Conservation (phyloP, 1,140 invertebrate genomes). For the Oncopodura yosiiana region DNA sequence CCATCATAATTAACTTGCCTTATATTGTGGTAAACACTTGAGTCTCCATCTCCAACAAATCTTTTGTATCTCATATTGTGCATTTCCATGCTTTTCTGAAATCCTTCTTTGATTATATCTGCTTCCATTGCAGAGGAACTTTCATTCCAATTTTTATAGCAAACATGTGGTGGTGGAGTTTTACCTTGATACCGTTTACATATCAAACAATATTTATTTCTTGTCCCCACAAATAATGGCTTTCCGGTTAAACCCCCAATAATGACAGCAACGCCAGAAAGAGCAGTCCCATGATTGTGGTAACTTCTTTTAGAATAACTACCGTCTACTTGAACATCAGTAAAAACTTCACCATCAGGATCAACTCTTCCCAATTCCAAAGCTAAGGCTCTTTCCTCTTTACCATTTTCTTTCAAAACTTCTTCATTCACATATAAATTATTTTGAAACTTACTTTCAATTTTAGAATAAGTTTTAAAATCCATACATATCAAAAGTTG, state of each 20-base stretch:
- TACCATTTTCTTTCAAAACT: constrained; percentile 3
- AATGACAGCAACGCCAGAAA: constrained; percentile 36
- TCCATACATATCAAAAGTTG: background rate
- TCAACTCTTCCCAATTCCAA: constrained; percentile 20
- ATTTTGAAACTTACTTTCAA: background rate
- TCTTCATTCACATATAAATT: background rate
- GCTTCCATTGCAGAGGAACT: constrained; percentile 37
- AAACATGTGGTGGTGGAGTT: constrained; percentile 27
- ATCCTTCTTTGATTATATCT: constrained; percentile 36
- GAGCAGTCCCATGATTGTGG: constrained; percentile 11
- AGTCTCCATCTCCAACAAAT: constrained; percentile 41
- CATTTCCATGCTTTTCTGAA: constrained; percentile 32
- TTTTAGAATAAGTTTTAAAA: background rate
- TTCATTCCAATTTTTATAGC: constrained; percentile 37
- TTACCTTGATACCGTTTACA: constrained; percentile 29
- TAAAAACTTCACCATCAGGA: constrained; percentile 34
- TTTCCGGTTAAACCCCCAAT: constrained; percentile 39
- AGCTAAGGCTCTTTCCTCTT: constrained; percentile 23
- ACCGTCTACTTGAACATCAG: constrained; percentile 38
- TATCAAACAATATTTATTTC: constrained; percentile 40
- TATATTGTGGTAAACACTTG: constrained; percentile 36
- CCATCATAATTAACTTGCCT: constrained; percentile 2
- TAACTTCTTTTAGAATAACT: constrained; percentile 38
- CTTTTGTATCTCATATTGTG: constrained; percentile 37
- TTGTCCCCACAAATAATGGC: constrained; percentile 39